Percentiles rank a stretch among this genome's conserved stretches.
phyloP scores from a whole-genome alignment of 2,888 invertebrate genomes.

The Cosmia pyralina region DNA sequence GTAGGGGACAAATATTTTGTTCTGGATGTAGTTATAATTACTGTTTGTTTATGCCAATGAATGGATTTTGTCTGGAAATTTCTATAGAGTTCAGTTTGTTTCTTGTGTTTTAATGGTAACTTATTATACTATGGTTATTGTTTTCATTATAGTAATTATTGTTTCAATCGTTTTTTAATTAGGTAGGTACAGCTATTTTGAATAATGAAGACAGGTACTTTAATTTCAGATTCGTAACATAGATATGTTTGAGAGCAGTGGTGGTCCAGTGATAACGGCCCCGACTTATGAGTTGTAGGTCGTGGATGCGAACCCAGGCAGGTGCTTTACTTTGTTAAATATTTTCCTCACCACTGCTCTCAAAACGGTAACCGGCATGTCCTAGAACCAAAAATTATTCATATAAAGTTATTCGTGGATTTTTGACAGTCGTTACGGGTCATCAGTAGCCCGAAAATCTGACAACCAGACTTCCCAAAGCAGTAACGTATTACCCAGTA shows the following conservation, averaged over 20 bases:
- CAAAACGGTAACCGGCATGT: too few species aligned
- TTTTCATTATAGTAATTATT: neutral
- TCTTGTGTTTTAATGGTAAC: conserved; percentile 31
- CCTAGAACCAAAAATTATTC: too few species aligned
- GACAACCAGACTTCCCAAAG: too few species aligned
- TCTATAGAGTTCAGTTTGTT: conserved; percentile 39
- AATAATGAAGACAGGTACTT: neutral
- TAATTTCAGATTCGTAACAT: neutral
- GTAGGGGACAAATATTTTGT: conserved; percentile 49
- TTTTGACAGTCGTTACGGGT: too few species aligned
- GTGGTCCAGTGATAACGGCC: too few species aligned
- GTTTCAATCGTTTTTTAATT: neutral
- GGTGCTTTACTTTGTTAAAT: too few species aligned
- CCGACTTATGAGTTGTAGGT: too few species aligned
- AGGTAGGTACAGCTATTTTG: neutral
- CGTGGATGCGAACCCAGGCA: too few species aligned
- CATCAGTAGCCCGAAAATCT: too few species aligned
- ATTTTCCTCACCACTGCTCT: too few species aligned
- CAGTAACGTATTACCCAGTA: too few species aligned
- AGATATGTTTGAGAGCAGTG: neutral
- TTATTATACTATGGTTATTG: conserved; percentile 9
- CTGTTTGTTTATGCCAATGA: conserved; percentile 44
- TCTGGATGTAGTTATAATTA: conserved; percentile 42
- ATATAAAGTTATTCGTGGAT: too few species aligned
- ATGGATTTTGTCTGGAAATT: conserved; percentile 46